These are phyloP conservation scores for Ophion slaviceki DNA, from an alignment of 2,888 invertebrate genomes.

Conservation along the genomic window DNA sequence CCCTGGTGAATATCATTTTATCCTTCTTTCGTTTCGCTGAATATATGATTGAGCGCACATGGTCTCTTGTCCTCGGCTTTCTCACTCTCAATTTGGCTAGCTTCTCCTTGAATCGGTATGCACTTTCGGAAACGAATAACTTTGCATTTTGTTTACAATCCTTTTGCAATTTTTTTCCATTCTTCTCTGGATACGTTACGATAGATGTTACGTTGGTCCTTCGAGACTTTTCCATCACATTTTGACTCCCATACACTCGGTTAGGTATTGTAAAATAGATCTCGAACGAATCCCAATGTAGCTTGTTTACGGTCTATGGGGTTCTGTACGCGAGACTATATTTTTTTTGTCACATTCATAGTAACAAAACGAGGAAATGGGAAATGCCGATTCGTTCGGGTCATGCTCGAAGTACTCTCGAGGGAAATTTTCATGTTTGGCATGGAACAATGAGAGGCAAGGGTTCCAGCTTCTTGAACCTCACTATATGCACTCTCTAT, in stretches of 20 bases:
- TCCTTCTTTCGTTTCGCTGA: slow-evolving; percentile 25
- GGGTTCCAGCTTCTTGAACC: slow-evolving; percentile 51
- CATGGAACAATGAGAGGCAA: slow-evolving; percentile 60
- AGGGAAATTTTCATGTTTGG: slow-evolving; percentile 62
- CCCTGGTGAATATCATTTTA: slow-evolving; percentile 29
- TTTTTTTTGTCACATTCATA: slow-evolving; percentile 13
- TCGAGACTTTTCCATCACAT: not conserved
- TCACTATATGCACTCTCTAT: slow-evolving; percentile 11
- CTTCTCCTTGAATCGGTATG: not conserved
- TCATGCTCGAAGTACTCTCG: slow-evolving; percentile 45
- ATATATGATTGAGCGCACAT: slow-evolving; percentile 53
- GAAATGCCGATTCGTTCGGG: slow-evolving; percentile 57
- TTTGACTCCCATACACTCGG: not conserved
- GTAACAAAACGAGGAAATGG: slow-evolving; percentile 49
- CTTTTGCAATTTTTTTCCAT: slow-evolving; percentile 10
- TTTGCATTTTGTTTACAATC: slow-evolving; percentile 19
- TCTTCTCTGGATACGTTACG: slow-evolving; percentile 7
- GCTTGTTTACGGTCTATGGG: slow-evolving; percentile 27
- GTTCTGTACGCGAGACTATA: slow-evolving; percentile 33
- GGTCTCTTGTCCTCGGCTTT: slow-evolving; percentile 15
- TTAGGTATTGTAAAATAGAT: slow-evolving; percentile 22
- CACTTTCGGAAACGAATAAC: slow-evolving; percentile 17
- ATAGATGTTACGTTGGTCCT: not conserved
- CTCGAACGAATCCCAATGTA: slow-evolving; percentile 30
- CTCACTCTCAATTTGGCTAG: slow-evolving; percentile 7